Evolutionary conservation across 37 sponge, comb jelly and placozoan genomes (phyloP), one percentile per base, ranked within the genome.

Genomic region (Halisarca cf. caerulea): DNA sequence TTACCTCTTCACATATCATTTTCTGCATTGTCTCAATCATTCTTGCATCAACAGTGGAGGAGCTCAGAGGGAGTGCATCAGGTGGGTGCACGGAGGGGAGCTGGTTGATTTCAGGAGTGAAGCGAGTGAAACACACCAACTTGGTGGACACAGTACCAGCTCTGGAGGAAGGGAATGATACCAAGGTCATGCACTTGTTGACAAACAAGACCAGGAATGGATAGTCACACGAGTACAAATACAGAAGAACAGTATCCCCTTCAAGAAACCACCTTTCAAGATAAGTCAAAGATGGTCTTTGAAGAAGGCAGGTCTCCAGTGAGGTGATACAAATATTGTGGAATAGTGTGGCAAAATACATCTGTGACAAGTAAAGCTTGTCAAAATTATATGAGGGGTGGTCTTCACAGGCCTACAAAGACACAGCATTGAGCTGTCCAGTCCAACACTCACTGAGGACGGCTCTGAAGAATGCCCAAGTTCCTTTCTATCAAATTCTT

Each of bases 111-210:
- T 84, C 79, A n/a, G 90, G 87, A 64, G 90, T 91, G 25, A 94
- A 91, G 2, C 97, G 92, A 15, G 97, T 93, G 86, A 85, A 96
- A 53, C 90, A 93, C 23, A 96, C 60, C 27, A 93, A 18, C 80
- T 96, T 96, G 18, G 85, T 94, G 30, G 91, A 75, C 45, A 74
- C 77, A n/a, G 77, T 74, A 4, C 77, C 21, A 18, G 5, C 42
- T 37, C 77, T 74, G 25, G 43, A 24, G 77, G 45, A 44, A 25
- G 33, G 4, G n/a, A n/a, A n/a, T n/a, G n/a, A n/a, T n/a, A n/a
- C n/a, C n/a, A n/a, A n/a, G n/a, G n/a, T n/a, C n/a, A n/a, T n/a
- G n/a, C n/a, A n/a, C n/a, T n/a, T n/a, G n/a, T n/a, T n/a, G n/a
- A n/a, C n/a, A n/a, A n/a, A n/a, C n/a, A n/a, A n/a, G n/a, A n/a